phyloP scores from a whole-genome alignment of 2,113 vertebrate species.

The Sardina pilchardus region DNA sequence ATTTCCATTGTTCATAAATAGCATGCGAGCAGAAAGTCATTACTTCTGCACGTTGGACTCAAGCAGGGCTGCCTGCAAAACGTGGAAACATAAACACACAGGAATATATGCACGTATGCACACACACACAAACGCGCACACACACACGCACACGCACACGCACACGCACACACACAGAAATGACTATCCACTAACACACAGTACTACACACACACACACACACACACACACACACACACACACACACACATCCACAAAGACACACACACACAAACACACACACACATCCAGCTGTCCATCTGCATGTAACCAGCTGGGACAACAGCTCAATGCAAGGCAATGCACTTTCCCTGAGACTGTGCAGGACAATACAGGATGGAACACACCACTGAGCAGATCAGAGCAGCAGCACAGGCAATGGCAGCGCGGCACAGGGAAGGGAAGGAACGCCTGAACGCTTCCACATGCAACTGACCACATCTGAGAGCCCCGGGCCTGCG shows the following conservation, averaged over 20 bases:
- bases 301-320: neutral
- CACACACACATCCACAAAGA: neutral
- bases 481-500: constrained; percentile 58
- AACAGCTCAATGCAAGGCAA: constrained; percentile 24
- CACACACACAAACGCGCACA: neutral
- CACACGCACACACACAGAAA: no score
- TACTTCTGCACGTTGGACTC: neutral
- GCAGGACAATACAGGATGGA: constrained; percentile 30
- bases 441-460: constrained; percentile 63
- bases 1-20: constrained; percentile 23
- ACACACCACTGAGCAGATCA: neutral
- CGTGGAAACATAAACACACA: neutral
- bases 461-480: constrained; percentile 73
- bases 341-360: constrained; percentile 17
- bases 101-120: neutral
- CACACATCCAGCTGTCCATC: neutral
- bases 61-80: constrained; percentile 1
- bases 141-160: neutral
- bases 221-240: neutral
- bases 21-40: neutral
- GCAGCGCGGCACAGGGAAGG: constrained; percentile 43
- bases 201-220: neutral
- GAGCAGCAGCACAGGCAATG: no score
- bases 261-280: neutral
- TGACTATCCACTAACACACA: no score